Evolutionary conservation across 2,113 vertebrate genomes (phyloP), one percentile per base, ranked within the genome.

Genomic region (Zosterops hypoxanthus): DNA sequence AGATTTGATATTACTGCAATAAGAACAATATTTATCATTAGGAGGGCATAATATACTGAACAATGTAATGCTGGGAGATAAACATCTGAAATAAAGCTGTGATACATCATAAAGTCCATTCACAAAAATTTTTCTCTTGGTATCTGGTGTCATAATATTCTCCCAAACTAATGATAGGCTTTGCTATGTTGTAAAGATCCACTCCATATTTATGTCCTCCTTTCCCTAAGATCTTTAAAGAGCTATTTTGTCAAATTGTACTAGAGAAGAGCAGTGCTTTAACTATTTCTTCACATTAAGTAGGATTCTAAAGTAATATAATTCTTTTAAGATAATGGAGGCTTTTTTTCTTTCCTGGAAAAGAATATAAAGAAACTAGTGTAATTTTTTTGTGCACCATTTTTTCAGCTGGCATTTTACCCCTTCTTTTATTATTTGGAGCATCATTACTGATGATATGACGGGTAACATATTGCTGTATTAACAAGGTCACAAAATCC

Each of bases 401-500:
- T 71, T 86, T 95, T 91, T 93, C 10, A 7, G 56, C 39, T 18
- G 9, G 44, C 85, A 91, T 96, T 97, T 95, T 10, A 61, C 47
- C 14, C 23, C 9, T 3, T 65, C 36, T 63, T 84, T 79, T 80
- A 56, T 88, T 95, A 82, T 85, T 94, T 92, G 82, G 60, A 94
- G 66, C 82, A 93, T 93, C 34, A 73, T 96, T 95, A 95, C 95
- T 94, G 94, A 90, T 88, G 83, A 96, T 92, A 92, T 79, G 88
- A 94, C 53, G 87, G 95, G 92, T 88, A 97, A 97, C 87, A 94
- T 96, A 98, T 90, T 96, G 97, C 83, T 94, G 14, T 96, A 94
- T 97, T 98, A 98, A 95, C 94, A 97, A 94, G 97, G 97, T 97
- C 96, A 97, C 92, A 97, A 97, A 97, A 98, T 97, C 93, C 95